Evolutionary conservation across 2,113 vertebrate species (phyloP).

Genomic region (Crotalus helleri): DNA sequence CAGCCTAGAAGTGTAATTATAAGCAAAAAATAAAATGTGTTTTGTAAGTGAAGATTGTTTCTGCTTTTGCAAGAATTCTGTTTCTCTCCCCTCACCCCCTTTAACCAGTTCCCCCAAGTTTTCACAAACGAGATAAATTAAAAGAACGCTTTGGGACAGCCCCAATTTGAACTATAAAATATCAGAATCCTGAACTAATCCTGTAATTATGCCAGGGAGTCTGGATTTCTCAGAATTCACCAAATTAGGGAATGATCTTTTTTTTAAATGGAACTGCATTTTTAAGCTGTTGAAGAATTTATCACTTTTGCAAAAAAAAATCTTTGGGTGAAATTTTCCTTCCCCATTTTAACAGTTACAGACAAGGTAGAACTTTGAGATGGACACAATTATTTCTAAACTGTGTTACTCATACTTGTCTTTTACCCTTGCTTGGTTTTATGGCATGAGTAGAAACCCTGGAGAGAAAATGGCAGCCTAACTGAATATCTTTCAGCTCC

Average conservation of each 20-base stretch:
- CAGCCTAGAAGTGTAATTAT: neutral
- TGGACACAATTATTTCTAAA: neutral
- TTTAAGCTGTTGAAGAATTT: neutral
- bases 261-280: neutral
- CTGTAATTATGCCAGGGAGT: neutral
- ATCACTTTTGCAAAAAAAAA: neutral
- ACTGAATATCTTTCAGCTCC: neutral
- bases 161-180: neutral
- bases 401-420: neutral
- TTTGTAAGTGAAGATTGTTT: neutral
- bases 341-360: neutral
- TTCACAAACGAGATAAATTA: neutral
- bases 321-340: neutral
- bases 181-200: neutral
- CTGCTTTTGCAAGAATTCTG: neutral
- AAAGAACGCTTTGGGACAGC: neutral
- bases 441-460: neutral
- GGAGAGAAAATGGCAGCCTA: neutral
- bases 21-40: neutral
- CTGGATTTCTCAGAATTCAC: neutral
- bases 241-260: neutral
- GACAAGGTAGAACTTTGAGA: neutral
- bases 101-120: neutral
- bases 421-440: neutral
- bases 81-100: accelerated